phyloP scores from a whole-genome alignment of 2,113 vertebrate genomes.

The Phylloscopus whistleri region DNA sequence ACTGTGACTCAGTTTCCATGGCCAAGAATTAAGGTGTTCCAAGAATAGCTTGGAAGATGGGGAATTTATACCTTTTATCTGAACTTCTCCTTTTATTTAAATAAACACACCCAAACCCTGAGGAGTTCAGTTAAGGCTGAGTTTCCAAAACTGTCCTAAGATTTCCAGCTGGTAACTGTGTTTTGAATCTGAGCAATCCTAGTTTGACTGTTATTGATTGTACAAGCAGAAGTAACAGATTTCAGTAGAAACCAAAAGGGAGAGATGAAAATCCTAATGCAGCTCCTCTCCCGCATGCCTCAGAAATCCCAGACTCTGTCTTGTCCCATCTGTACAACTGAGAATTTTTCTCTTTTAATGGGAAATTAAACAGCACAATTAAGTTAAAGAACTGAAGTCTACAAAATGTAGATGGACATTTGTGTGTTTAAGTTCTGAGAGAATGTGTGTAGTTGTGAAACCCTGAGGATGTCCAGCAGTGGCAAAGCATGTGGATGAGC shows the following conservation, averaged over 20 bases:
- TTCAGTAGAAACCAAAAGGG: not conserved
- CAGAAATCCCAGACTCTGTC: not conserved
- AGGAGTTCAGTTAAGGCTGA: not conserved
- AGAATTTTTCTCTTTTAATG: not conserved
- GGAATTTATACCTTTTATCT: not conserved
- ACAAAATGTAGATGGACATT: not conserved
- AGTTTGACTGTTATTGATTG: not conserved
- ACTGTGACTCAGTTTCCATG: not conserved
- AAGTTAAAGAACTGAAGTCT: not conserved
- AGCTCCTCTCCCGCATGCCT: accelerated
- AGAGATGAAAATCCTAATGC: not conserved
- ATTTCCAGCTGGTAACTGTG: not conserved
- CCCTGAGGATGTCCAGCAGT: not conserved
- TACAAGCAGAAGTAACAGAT: not conserved
- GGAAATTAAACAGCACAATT: not conserved
- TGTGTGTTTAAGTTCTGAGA: not conserved
- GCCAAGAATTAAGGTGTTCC: not conserved
- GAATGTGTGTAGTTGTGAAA: not conserved
- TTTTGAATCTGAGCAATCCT: not conserved
- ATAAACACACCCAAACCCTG: not conserved
- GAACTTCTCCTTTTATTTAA: not conserved
- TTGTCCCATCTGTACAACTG: not conserved
- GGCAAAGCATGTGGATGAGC: not conserved
- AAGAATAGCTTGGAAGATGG: not conserved
- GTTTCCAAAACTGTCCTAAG: not conserved